Evolutionary conservation across 1,140 invertebrate genomes (phyloP), one percentile per base, ranked within the genome.

Genomic region (Daktulosphaira vitifoliae): DNA sequence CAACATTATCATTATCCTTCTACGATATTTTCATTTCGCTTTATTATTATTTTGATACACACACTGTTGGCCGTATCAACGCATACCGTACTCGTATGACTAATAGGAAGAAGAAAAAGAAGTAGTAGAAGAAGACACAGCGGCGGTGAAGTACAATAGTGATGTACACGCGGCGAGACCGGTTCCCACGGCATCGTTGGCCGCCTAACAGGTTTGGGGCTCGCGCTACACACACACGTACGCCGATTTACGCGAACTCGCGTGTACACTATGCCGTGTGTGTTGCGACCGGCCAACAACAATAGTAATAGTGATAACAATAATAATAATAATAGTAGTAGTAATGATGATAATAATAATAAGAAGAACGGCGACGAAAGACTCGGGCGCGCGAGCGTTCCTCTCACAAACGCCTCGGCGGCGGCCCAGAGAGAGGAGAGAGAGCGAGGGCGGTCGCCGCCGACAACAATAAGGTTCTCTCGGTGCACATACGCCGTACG

Each of bases 401-500:
- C 29, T 33, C 56, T 48, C 56, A 48, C 39, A 62, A 48, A 46
- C 42, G 23, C 23, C 1, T 11, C 20, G 23, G 23, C n/a, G n/a
- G n/a, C 29, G 51, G 37, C 51, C 51, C n/a, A n/a, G n/a, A n/a
- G n/a, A n/a, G n/a, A n/a, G n/a, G n/a, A n/a, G n/a, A n/a, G n/a
- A n/a, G n/a, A n/a, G n/a, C 20, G 23, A 49, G n/a, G n/a, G n/a
- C 29, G 51, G 37, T 29, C 51, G 25, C 37, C 54, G 18, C 26
- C 56, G 42, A 62, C 56, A 62, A 62, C 56, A 62, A 62, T 62
- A 62, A 62, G 56, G n/a, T 39, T 62, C 54, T 59, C 56, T 62
- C 25, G 56, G 20, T 48, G 29, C 29, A 33, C 29, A 33, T 11
- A 33, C 29, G 11, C 11, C 5, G 11, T 33, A 33, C 11, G 29